Percentiles rank a stretch among this genome's conserved stretches.
These are phyloP conservation scores for Tryphoninae sp. DNA, from an alignment of 2,888 invertebrate species.

Conservation along the genomic window DNA sequence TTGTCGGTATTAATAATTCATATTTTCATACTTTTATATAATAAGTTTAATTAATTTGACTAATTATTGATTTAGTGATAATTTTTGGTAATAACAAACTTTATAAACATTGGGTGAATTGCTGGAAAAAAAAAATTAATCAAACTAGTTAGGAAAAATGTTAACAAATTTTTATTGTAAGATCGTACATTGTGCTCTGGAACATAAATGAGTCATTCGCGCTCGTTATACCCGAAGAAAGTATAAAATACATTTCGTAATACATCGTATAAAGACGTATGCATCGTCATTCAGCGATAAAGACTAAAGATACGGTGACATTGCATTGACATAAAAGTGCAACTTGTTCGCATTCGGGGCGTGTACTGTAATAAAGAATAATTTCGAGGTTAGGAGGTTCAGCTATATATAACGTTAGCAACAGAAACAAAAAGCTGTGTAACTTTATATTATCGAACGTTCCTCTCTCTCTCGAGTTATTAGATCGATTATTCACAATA, in stretches of 20 bases:
- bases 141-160: too few relatives aligned
- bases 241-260: neutral
- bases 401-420: neutral
- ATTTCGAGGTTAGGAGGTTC: constrained; percentile 38
- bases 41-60: too few relatives aligned
- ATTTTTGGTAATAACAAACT: too few relatives aligned
- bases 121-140: too few relatives aligned
- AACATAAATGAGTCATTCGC: too few relatives aligned
- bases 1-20: too few relatives aligned
- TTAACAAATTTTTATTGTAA: too few relatives aligned
- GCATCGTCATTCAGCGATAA: neutral
- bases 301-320: neutral
- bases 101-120: too few relatives aligned
- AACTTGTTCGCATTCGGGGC: neutral
- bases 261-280: neutral
- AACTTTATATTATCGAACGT: constrained; percentile 4
- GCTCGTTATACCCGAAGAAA: too few relatives aligned
- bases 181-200: too few relatives aligned
- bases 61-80: too few relatives aligned
- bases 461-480: neutral
- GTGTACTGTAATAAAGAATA: constrained; percentile 17
- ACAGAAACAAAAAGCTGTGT: neutral
- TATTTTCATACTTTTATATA: too few relatives aligned
- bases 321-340: constrained; percentile 5
- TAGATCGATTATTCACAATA: neutral